Evolutionary conservation across 2,888 invertebrate genomes (phyloP).

Genomic region (Pristionchus arcanus): DNA sequence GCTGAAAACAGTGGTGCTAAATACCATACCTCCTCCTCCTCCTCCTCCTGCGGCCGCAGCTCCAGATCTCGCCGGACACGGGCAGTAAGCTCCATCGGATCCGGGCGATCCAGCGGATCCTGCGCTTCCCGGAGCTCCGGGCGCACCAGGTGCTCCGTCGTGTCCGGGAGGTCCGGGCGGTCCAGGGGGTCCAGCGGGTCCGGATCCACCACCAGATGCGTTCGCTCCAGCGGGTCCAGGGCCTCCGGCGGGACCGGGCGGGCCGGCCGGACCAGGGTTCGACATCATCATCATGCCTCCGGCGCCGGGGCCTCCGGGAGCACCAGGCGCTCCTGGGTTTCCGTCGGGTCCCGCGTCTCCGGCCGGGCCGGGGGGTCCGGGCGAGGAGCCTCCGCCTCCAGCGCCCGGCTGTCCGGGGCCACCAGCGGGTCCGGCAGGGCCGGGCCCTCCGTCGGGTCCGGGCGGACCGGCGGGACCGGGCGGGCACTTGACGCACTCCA

Average conservation of each 20-base stretch:
- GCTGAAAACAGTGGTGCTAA: too few species aligned
- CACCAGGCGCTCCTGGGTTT: conserved; percentile 56
- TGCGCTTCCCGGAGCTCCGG: neutral
- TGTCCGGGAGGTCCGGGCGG: conserved; percentile 27
- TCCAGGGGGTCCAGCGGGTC: conserved; percentile 8
- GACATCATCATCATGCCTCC: conserved; percentile 59
- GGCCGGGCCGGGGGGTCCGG: conserved; percentile 56
- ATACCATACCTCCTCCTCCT: neutral
- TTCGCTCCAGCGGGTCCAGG: neutral
- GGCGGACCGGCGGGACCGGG: conserved; percentile 58
- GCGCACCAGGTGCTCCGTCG: neutral
- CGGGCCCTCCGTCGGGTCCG: conserved; percentile 61
- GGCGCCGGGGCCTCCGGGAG: conserved; percentile 62
- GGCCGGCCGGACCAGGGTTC: conserved; percentile 54
- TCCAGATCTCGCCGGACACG: conserved; percentile 18
- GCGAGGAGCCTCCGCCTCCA: conserved; percentile 58
- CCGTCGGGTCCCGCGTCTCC: conserved; percentile 61
- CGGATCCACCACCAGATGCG: neutral
- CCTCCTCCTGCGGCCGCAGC: neutral
- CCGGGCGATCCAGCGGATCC: neutral
- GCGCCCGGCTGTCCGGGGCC: conserved; percentile 55
- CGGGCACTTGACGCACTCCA: conserved; percentile 62
- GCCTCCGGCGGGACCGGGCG: conserved; percentile 61
- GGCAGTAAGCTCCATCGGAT: conserved; percentile 49
- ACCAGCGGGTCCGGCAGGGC: conserved; percentile 63